Percentiles rank a stretch among this genome's conserved stretches.
phyloP scores from a whole-genome alignment of 1,140 invertebrate genomes.

The Aphidius ervi region DNA sequence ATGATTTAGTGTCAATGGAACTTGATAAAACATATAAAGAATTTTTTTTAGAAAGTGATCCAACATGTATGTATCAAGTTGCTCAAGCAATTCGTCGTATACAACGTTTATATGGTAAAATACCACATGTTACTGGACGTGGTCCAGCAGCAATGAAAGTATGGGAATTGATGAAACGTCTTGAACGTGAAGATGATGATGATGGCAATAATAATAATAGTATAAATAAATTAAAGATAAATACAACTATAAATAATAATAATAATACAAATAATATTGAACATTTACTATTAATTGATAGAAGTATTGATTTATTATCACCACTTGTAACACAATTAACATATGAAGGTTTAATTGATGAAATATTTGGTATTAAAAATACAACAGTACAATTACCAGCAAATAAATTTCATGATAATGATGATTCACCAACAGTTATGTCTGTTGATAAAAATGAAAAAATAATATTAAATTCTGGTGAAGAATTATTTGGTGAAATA shows the following conservation, averaged over 20 bases:
- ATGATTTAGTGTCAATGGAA: slow-evolving; percentile 91
- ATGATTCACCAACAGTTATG: slow-evolving; percentile 61
- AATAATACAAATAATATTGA: slow-evolving; percentile 61
- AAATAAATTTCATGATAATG: slow-evolving; percentile 71
- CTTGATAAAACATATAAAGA: slow-evolving; percentile 76
- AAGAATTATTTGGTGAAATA: slow-evolving; percentile 84
- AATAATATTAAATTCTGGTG: slow-evolving; percentile 84
- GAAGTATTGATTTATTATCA: slow-evolving; percentile 87
- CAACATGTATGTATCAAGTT: slow-evolving; percentile 81
- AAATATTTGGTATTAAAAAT: slow-evolving; percentile 73
- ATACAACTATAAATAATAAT: too few species aligned
- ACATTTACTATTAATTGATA: slow-evolving; percentile 82
- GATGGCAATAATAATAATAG: slow-evolving; percentile 13
- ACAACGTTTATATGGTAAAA: slow-evolving; percentile 85
- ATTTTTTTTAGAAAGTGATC: slow-evolving; percentile 82
- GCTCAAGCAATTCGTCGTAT: slow-evolving; percentile 82
- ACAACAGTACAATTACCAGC: slow-evolving; percentile 79
- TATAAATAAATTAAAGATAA: not conserved
- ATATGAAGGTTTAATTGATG: slow-evolving; percentile 96
- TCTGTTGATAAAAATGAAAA: slow-evolving; percentile 70
- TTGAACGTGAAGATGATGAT: slow-evolving; percentile 68
- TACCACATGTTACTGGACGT: slow-evolving; percentile 86
- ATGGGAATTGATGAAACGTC: slow-evolving; percentile 77
- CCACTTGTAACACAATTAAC: slow-evolving; percentile 92
- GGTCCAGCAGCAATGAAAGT: slow-evolving; percentile 84